A percentile compares a stretch with the other conserved stretches of the same genome.
phyloP scores from a whole-genome alignment of 2,113 vertebrate genomes.

The Oxyura jamaicensis region DNA sequence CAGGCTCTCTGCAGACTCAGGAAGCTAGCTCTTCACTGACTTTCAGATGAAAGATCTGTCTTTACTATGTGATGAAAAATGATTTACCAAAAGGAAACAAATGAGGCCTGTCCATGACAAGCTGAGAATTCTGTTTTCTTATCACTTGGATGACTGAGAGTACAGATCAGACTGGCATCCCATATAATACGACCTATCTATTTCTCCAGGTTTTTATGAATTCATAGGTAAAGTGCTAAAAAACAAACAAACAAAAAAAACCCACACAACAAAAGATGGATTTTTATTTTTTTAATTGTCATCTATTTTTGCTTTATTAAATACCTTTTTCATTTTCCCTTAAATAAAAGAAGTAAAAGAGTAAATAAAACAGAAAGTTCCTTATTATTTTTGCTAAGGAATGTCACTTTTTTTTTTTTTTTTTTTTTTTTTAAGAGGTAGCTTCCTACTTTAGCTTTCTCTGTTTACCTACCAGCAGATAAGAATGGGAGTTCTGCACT shows the following conservation, averaged over 20 bases:
- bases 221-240: background rate
- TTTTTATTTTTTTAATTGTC: background rate
- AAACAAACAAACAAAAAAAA: background rate
- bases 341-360: background rate
- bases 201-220: background rate
- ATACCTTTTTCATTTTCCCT: background rate
- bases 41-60: slow-evolving; percentile 55
- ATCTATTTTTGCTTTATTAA: background rate
- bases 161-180: slow-evolving; percentile 29
- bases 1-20: background rate
- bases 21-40: slow-evolving; percentile 32
- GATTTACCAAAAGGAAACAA: slow-evolving; percentile 51
- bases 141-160: slow-evolving; percentile 1
- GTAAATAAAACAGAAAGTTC: background rate
- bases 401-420: background rate
- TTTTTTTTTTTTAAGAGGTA: background rate
- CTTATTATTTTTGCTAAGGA: background rate
- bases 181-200: background rate
- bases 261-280: background rate
- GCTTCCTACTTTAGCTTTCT: background rate
- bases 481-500: background rate
- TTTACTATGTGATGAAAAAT: slow-evolving; percentile 57
- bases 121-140: slow-evolving; percentile 56
- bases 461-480: background rate
- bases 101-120: slow-evolving; percentile 29